phyloP scores from a whole-genome alignment of 1,140 invertebrate genomes.

The Apis laboriosa region DNA sequence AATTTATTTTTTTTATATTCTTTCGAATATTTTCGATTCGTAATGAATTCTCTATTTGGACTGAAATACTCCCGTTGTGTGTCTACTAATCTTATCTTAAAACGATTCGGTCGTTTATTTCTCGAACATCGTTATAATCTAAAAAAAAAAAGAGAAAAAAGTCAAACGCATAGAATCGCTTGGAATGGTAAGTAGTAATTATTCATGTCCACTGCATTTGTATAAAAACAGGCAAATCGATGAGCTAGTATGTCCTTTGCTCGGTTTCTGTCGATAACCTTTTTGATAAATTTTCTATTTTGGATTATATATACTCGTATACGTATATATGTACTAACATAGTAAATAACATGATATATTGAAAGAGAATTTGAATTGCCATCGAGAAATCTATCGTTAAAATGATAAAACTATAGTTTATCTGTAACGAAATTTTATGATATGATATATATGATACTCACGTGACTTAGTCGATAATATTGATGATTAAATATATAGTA shows the following conservation, averaged over 20 bases:
- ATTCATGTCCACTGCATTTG: conserved; percentile 5
- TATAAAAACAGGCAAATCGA: conserved; percentile 22
- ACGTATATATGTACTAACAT: not conserved
- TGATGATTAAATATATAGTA: no score
- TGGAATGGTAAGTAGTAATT: conserved; percentile 14
- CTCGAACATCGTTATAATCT: conserved; percentile 27
- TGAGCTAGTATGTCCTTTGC: conserved; percentile 19
- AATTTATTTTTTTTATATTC: no score
- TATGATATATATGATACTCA: no score
- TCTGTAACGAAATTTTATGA: not conserved
- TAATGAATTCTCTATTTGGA: not conserved
- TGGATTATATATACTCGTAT: not conserved
- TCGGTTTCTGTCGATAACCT: conserved; percentile 44
- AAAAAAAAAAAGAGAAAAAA: conserved; percentile 1
- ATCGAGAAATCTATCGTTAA: not conserved
- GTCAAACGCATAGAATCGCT: not conserved
- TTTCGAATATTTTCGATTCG: not conserved
- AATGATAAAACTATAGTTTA: not conserved
- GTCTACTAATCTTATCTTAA: conserved; percentile 24
- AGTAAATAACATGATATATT: not conserved
- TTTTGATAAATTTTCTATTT: conserved; percentile 34
- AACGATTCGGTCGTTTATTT: conserved; percentile 11
- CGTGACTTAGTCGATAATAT: no score
- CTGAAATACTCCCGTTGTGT: not conserved
- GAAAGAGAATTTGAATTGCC: not conserved